These are phyloP conservation scores for Australoheros scitulus DNA, from an alignment of 2,113 vertebrate species.

Conservation along the genomic window DNA sequence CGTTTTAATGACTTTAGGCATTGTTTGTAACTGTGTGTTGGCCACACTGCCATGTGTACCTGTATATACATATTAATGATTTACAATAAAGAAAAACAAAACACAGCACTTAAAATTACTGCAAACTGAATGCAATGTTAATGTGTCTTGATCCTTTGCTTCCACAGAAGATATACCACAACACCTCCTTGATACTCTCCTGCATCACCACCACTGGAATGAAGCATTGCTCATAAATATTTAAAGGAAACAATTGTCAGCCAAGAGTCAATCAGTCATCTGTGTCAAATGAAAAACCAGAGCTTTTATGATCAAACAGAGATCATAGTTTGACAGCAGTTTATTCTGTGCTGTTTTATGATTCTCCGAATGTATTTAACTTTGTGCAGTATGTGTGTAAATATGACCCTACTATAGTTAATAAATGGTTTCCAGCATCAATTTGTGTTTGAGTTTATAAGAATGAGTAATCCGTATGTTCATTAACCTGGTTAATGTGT, in stretches of 20 bases:
- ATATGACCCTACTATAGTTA: slow-evolving; percentile 28
- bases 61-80: neutral
- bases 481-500: neutral
- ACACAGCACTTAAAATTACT: neutral
- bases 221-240: neutral
- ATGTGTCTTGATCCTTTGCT: neutral
- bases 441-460: slow-evolving; percentile 9
- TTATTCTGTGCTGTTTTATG: neutral
- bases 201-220: neutral
- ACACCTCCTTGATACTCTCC: neutral
- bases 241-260: neutral
- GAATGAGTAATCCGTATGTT: neutral
- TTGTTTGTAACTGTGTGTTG: neutral
- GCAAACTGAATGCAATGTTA: neutral
- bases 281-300: neutral
- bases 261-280: neutral
- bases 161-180: neutral
- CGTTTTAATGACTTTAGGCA: no score
- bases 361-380: slow-evolving; percentile 54
- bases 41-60: neutral
- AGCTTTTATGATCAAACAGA: neutral
- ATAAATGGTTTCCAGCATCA: slow-evolving; percentile 61
- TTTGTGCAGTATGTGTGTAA: slow-evolving; percentile 20
- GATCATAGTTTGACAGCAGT: neutral
- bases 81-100: neutral